Evolutionary conservation across 2,888 invertebrate genomes (phyloP).

Genomic region (Brachynemurus nebulosus): DNA sequence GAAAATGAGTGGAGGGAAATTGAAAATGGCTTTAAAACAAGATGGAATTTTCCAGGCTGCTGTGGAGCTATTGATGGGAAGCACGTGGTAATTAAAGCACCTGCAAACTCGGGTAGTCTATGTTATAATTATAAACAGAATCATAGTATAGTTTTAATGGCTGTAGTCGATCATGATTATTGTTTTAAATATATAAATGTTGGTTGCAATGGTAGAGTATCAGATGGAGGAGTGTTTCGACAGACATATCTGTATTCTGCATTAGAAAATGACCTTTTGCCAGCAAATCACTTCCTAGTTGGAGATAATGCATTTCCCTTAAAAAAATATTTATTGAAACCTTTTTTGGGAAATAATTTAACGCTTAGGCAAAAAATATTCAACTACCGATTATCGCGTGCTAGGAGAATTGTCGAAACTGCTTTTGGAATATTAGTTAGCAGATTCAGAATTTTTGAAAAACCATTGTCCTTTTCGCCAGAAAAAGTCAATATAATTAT

Average conservation of each 20-base stretch:
- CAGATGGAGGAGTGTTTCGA: conserved; percentile 21
- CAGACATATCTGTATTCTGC: conserved; percentile 16
- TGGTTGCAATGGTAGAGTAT: conserved; percentile 20
- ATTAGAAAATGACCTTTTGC: conserved; percentile 15
- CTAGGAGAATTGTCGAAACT: conserved; percentile 19
- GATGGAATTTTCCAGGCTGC: conserved; percentile 20
- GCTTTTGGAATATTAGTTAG: conserved; percentile 19
- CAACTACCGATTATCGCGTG: conserved; percentile 11
- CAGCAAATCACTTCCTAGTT: conserved; percentile 13
- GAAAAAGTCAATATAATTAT: too few species aligned
- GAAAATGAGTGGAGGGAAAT: too few species aligned
- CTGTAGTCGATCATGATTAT: conserved; percentile 20
- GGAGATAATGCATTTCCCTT: conserved; percentile 1
- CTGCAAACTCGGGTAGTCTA: conserved; percentile 17
- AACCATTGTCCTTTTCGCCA: conserved; percentile 16
- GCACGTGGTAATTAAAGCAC: conserved; percentile 19
- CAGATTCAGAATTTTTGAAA: conserved; percentile 21
- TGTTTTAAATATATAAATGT: conserved; percentile 20
- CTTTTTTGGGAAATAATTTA: conserved; percentile 10
- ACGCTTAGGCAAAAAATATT: conserved; percentile 14
- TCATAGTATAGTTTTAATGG: conserved; percentile 21
- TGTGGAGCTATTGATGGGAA: conserved; percentile 16
- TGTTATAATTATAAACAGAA: conserved; percentile 21
- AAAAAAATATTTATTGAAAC: not conserved
- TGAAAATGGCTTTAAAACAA: too few species aligned